phyloP scores from a whole-genome alignment of 2,797 vertebrate genomes.

The Miichthys miiuy region DNA sequence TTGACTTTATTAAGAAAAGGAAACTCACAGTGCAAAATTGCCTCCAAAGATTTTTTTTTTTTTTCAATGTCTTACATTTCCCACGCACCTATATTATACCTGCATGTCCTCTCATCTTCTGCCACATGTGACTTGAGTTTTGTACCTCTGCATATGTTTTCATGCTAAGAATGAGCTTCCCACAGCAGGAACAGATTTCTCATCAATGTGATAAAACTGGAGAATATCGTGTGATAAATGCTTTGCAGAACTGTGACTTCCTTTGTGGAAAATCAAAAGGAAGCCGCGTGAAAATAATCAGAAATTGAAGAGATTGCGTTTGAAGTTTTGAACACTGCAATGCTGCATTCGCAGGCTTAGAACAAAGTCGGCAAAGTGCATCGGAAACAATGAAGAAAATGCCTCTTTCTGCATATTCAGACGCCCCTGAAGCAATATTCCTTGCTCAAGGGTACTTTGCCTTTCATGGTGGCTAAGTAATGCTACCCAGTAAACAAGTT shows the following conservation, averaged over 20 bases:
- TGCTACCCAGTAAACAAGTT: slow-evolving; percentile 38
- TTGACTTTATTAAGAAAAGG: not conserved
- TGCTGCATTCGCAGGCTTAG: not conserved
- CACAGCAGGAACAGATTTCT: slow-evolving; percentile 12
- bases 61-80: not conserved
- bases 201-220: not conserved
- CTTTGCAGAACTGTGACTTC: slow-evolving; percentile 15
- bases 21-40: not conserved
- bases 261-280: not conserved
- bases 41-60: not conserved
- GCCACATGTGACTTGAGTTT: slow-evolving; percentile 18
- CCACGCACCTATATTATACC: slow-evolving; percentile 1
- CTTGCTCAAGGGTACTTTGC: slow-evolving; percentile 30
- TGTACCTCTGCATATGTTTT: slow-evolving; percentile 30
- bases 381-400: slow-evolving; percentile 4
- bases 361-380: not conserved
- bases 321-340: not conserved
- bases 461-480: slow-evolving; percentile 28
- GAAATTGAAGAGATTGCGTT: not conserved
- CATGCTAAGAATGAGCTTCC: slow-evolving; percentile 8
- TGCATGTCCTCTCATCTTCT: slow-evolving; percentile 9
- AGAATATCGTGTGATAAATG: slow-evolving; percentile 3
- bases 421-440: not conserved
- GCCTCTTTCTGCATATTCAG: not conserved
- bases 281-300: not conserved